Percentiles rank a stretch among this genome's conserved stretches.
These are phyloP conservation scores for Berghia stephanieae DNA, from an alignment of 1,140 invertebrate species.

Conservation along the genomic window DNA sequence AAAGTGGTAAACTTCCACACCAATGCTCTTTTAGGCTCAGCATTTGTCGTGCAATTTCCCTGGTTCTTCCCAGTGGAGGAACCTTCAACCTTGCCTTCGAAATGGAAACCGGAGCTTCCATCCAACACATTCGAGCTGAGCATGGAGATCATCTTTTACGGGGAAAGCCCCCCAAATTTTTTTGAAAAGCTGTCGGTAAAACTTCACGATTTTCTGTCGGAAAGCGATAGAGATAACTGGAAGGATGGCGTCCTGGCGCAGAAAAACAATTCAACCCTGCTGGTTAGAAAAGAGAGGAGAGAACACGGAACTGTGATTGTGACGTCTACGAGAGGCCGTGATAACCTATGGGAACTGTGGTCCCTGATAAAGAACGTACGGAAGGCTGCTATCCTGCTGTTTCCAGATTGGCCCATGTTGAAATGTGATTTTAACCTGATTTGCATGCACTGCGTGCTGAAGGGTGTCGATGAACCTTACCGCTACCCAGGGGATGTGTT, in stretches of 20 bases:
- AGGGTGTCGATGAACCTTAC: conserved; percentile 43
- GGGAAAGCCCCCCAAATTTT: conserved; percentile 56
- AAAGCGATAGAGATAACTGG: conserved; percentile 53
- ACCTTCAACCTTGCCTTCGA: conserved; percentile 38
- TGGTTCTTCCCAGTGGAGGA: conserved; percentile 55
- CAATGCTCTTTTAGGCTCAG: conserved; percentile 41
- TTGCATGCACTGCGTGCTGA: conserved; percentile 55
- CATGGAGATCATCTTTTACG: conserved; percentile 49
- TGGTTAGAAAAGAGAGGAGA: conserved; percentile 44
- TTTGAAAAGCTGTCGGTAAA: conserved; percentile 60
- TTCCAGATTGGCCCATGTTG: conserved; percentile 59
- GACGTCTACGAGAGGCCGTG: conserved; percentile 46
- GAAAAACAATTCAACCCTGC: conserved; percentile 45
- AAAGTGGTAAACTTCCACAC: conserved; percentile 43
- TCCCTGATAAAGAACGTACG: conserved; percentile 46
- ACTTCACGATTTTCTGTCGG: conserved; percentile 49
- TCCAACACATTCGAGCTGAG: conserved; percentile 48
- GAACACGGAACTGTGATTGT: conserved; percentile 39
- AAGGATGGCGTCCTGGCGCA: conserved; percentile 54
- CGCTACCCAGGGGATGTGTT: conserved; percentile 52
- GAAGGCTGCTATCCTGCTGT: conserved; percentile 43
- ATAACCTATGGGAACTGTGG: conserved; percentile 59
- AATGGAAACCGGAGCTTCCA: conserved; percentile 50
- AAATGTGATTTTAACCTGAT: conserved; percentile 46
- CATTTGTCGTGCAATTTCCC: conserved; percentile 53